phyloP scores from a whole-genome alignment of 2,888 invertebrate species.

The Anthophora plumipes region DNA sequence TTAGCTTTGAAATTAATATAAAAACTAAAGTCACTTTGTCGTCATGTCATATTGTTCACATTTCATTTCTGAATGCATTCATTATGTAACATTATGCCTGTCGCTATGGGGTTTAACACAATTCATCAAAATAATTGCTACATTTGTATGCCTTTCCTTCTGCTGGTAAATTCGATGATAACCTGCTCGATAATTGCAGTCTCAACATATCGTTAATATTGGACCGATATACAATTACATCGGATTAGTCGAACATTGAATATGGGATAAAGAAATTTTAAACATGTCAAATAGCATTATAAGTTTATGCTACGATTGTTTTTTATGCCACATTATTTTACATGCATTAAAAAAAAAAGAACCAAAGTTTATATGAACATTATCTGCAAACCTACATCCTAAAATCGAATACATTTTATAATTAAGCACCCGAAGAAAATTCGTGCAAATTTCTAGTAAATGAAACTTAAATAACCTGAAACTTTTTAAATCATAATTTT shows the following conservation, averaged over 20 bases:
- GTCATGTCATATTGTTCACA: background rate
- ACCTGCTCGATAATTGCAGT: constrained; percentile 42
- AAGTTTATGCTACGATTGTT: background rate
- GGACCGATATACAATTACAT: constrained; percentile 29
- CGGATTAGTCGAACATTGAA: constrained; percentile 6
- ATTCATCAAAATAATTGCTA: constrained; percentile 46
- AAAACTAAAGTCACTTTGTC: background rate
- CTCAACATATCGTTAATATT: constrained; percentile 8
- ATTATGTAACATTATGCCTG: constrained; percentile 20
- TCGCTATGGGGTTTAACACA: constrained; percentile 27
- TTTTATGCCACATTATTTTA: no score
- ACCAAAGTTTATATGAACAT: no score
- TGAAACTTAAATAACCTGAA: no score
- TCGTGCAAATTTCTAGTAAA: no score
- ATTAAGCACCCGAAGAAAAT: no score
- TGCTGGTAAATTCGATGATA: constrained; percentile 25
- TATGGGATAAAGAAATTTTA: constrained; percentile 15
- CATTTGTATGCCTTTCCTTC: constrained; percentile 18
- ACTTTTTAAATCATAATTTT: no score
- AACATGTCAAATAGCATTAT: background rate
- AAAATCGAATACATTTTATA: no score
- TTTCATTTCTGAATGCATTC: background rate
- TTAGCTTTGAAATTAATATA: background rate
- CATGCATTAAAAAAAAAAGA: no score
- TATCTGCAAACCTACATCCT: no score